Evolutionary conservation across 2,888 invertebrate genomes (phyloP).

Genomic region (Mycalesis mineus): DNA sequence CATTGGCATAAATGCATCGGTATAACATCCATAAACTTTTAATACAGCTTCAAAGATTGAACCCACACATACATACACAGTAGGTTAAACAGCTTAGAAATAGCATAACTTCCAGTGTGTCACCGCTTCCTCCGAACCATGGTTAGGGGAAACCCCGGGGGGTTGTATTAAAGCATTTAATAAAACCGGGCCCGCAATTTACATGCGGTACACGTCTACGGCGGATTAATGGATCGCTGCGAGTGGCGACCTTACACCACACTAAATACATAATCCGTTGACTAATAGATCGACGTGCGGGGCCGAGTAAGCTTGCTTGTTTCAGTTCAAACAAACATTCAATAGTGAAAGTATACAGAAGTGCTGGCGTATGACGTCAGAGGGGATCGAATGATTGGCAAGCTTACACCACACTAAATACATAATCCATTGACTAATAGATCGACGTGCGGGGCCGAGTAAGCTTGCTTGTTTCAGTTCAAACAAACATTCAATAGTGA

Average conservation of each 20-base stretch:
- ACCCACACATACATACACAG: no score
- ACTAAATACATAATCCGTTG: constrained; percentile 16
- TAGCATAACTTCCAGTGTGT: background rate
- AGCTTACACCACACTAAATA: constrained; percentile 13
- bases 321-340: no score
- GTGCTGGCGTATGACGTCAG: no score
- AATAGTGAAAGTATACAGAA: no score
- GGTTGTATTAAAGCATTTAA: constrained; percentile 57
- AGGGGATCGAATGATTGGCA: no score
- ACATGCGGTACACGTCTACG: constrained; percentile 37
- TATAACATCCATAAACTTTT: no score
- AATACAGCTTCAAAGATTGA: no score
- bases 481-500: no score
- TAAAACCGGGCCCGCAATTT: constrained; percentile 45
- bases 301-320: no score
- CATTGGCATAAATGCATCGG: no score
- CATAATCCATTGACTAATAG: constrained; percentile 19
- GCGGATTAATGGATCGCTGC: constrained; percentile 21
- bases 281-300: constrained; percentile 8
- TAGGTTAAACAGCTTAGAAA: no score
- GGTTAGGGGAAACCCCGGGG: constrained; percentile 10
- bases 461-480: no score
- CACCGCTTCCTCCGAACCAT: background rate
- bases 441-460: background rate
- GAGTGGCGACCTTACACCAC: constrained; percentile 10